phyloP scores from a whole-genome alignment of 2,888 invertebrate species.

The Dryobotodes eremita region DNA sequence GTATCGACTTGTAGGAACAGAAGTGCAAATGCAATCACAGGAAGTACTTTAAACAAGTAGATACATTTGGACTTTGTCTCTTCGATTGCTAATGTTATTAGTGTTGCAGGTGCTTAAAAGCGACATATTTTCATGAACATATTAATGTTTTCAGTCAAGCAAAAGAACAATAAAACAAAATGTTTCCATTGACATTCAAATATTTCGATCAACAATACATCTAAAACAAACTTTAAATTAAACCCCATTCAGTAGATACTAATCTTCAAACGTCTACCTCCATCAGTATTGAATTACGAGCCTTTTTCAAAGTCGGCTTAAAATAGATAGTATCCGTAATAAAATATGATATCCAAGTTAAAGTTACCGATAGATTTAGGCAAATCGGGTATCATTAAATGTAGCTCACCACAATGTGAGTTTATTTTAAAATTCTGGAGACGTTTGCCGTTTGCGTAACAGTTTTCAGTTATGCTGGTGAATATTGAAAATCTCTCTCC shows the following conservation, averaged over 20 bases:
- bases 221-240: background rate
- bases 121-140: background rate
- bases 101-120: background rate
- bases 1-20: background rate
- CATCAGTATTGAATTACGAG: slow-evolving; percentile 10
- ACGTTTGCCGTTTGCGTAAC: slow-evolving; percentile 1
- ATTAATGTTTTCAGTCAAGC: background rate
- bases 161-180: background rate
- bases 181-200: background rate
- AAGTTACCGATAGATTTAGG: slow-evolving; percentile 47
- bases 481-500: slow-evolving; percentile 20
- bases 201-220: background rate
- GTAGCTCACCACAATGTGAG: slow-evolving; percentile 31
- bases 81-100: background rate
- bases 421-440: slow-evolving; percentile 26
- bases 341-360: slow-evolving; percentile 12
- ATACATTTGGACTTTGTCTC: background rate
- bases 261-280: slow-evolving; percentile 9
- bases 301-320: slow-evolving; percentile 33
- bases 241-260: background rate
- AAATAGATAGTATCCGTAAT: slow-evolving; percentile 21
- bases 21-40: background rate
- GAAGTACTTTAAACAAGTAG: background rate
- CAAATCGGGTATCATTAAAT: slow-evolving; percentile 55
- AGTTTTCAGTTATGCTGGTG: slow-evolving; percentile 17